Evolutionary conservation across 2,113 vertebrate species (phyloP).

Genomic region (Zosterops pallidus): DNA sequence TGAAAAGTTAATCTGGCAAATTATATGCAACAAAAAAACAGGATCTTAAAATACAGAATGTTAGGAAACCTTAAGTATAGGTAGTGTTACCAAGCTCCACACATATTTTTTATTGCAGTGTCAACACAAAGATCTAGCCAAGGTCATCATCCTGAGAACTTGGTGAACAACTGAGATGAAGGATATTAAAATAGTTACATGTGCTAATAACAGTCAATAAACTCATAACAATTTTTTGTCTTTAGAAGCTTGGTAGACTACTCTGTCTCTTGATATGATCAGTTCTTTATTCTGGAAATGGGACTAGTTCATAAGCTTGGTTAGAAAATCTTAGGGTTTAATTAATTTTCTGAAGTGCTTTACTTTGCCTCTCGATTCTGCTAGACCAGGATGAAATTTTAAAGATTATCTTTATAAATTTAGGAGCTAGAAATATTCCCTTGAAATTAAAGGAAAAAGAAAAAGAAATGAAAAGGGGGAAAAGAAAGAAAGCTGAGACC

Average conservation of each 20-base stretch:
- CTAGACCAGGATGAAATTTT: background rate
- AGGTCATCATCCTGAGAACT: background rate
- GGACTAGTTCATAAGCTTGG: background rate
- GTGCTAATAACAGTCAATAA: background rate
- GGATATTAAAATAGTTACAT: background rate
- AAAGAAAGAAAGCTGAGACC: background rate
- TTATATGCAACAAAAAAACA: slow-evolving; percentile 11
- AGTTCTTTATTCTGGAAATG: background rate
- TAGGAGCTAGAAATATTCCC: background rate
- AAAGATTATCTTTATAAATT: background rate
- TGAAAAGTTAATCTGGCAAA: slow-evolving; percentile 31
- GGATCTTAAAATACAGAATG: slow-evolving; percentile 48
- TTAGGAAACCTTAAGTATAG: slow-evolving; percentile 41
- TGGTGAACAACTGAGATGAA: background rate
- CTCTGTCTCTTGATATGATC: background rate
- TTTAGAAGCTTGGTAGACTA: background rate
- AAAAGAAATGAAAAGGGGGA: fast-evolving
- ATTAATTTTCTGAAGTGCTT: background rate
- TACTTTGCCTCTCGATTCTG: background rate
- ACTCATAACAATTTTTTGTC: background rate
- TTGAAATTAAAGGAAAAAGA: background rate
- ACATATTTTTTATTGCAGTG: slow-evolving; percentile 13
- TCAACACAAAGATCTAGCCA: background rate
- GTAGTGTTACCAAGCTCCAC: background rate
- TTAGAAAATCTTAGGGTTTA: background rate